Evolutionary conservation across 2,113 vertebrate genomes (phyloP), one percentile per base, ranked within the genome.

Genomic region (Dasyurus viverrinus): DNA sequence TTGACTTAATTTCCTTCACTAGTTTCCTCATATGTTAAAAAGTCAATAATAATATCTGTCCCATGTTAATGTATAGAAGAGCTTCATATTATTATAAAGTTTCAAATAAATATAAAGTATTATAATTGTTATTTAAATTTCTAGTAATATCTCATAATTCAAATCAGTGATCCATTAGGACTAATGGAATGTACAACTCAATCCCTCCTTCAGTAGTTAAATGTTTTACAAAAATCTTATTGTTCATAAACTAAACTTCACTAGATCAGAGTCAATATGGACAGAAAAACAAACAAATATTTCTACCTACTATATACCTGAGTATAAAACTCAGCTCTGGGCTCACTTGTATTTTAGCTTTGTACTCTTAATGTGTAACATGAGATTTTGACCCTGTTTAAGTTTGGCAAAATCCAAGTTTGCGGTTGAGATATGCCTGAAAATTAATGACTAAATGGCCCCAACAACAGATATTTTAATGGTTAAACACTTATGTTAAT

Each of bases 401-500:
- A 94, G 97, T 97, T 96, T 93, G 30, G 89, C 95, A 90, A 54
- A 50, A 90, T 23, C 95, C 53, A 91, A 23, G 19, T 42, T 23
- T 84, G n/a, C 95, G 94, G 95, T 94, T 97, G 47, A 96, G 95
- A 93, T 96, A 89, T 96, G 94, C 30, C 93, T 95, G 96, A 96
- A 97, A 96, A 97, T 93, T 89, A 96, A 96, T 96, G 52, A 7
- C 1, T 93, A 92, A 93, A 96, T 52, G 96, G 26, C 92, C 76
- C 93, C 96, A 91, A 94, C 94, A 84, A 96, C 55, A 93, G 94
- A 89, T 91, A 92, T 94, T 95, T 96, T 97, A 97, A 97, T 96
- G 92, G 48, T 23, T 47, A 95, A 95, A 89, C 93, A 96, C 94
- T 97, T 96, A 97, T 60, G 92, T 96, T 95, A 97, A 97, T 97